These are phyloP conservation scores for Spinus pinus DNA, from an alignment of 2,797 vertebrate genomes.

Conservation along the genomic window DNA sequence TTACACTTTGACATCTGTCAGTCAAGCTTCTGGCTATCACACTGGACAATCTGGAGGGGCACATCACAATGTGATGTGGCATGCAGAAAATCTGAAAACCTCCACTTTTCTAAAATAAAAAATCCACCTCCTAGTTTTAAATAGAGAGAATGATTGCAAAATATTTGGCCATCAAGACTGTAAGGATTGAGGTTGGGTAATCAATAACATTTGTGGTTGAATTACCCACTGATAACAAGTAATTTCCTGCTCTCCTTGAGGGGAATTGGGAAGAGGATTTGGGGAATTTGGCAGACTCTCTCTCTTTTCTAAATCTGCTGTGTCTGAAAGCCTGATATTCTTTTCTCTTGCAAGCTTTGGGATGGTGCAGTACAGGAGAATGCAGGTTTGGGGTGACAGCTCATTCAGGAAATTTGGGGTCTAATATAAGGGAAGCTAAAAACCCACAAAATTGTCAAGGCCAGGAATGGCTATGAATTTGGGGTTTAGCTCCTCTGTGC, in stretches of 20 bases:
- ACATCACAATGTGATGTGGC: constrained; percentile 16
- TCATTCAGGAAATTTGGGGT: constrained; percentile 17
- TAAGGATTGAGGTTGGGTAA: constrained; percentile 48
- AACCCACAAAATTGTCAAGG: constrained; percentile 35
- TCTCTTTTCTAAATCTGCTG: constrained; percentile 68
- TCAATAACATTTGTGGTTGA: constrained; percentile 55
- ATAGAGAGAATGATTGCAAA: constrained; percentile 38
- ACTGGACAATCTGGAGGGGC: constrained; percentile 13
- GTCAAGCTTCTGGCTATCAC: constrained; percentile 11
- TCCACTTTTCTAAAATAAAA: constrained; percentile 23
- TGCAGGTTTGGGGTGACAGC: constrained; percentile 43
- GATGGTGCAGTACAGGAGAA: constrained; percentile 29
- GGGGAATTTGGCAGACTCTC: constrained; percentile 63
- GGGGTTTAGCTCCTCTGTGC: constrained; percentile 8
- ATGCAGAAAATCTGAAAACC: constrained; percentile 30
- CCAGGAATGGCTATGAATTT: constrained; percentile 8
- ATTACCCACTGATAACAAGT: constrained; percentile 67
- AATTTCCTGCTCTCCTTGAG: constrained; percentile 69
- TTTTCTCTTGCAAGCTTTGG: constrained; percentile 44
- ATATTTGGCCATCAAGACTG: constrained; percentile 51
- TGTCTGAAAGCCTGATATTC: constrained; percentile 54
- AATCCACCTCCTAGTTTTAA: constrained; percentile 49
- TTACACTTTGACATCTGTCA: constrained; percentile 36
- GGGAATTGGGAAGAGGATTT: constrained; percentile 63
- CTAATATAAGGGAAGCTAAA: constrained; percentile 59